Evolutionary conservation across 2,113 vertebrate species (phyloP), one percentile per base, ranked within the genome.

Genomic region (Pagrus major): DNA sequence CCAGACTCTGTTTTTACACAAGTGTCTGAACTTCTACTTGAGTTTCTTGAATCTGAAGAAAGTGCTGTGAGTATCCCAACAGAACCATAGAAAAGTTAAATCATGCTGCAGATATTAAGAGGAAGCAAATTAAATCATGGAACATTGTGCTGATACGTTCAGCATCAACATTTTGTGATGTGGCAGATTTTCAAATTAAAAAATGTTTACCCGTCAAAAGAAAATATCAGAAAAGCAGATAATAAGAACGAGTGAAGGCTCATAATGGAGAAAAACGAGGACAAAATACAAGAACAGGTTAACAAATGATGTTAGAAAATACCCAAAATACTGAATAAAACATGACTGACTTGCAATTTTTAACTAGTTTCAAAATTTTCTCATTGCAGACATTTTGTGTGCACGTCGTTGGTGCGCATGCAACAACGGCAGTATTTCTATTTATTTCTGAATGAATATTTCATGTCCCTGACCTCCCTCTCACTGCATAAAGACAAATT

Each of bases 311-410:
- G 25, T 27, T 12, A 15, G 25, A 27, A 54, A 25, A 54, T 5
- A 11, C 8, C 29, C 39, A n/a, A 5, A 37, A 29, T 3, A 10
- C 46, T 84, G 51, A 80, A 80, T 80, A 31, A 80, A 80, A 76
- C 58, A 83, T 54, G 15, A 73, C 23, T 6, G 25, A 7, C 54
- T 44, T 20, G 41, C 59, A 2, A 7, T 67, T 65, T 39, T 15
- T 51, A 31, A 72, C 3, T 16, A 27, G 33, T 47, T 41, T 56
- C 6, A 55, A 37, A 35, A 23, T 44, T 20, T 49, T 14, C 63
- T 64, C 68, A 63, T 33, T 46, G 16, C 35, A 2, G 33, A 52
- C 66, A 42, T 71, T 9, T 51, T 18, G 21, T 12, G 29, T 33
- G 27, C 23, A 6, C 15, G 3, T 27, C 11, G n/a, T 9, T 11